Evolutionary conservation across 1,140 invertebrate genomes (phyloP).

Genomic region (Drosophila trapezifrons): DNA sequence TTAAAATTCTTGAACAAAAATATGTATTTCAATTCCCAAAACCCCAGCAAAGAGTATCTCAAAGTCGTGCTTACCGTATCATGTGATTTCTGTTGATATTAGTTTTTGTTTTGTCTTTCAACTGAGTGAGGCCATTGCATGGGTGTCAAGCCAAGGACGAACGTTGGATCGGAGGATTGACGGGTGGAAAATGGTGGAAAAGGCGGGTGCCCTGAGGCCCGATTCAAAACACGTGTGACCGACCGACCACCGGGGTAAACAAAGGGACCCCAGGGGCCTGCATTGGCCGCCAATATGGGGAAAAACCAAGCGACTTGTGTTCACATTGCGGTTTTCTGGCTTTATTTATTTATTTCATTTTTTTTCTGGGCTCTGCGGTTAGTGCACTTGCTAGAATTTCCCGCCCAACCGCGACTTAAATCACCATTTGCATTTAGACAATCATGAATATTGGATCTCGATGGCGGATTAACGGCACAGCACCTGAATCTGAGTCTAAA

Average conservation of each 20-base stretch:
- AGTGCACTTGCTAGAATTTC: conserved; percentile 22
- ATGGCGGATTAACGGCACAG: conserved; percentile 10
- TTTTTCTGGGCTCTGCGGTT: conserved; percentile 7
- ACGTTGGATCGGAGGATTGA: not conserved
- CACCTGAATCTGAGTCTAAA: not conserved
- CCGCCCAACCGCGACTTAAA: conserved; percentile 14
- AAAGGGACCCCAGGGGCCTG: not conserved
- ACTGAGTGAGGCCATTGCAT: not conserved
- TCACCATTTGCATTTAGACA: conserved; percentile 28
- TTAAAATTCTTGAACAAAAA: too few species aligned
- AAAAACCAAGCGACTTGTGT: conserved; percentile 32
- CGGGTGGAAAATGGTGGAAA: not conserved
- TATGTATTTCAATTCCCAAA: not conserved
- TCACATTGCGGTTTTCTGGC: conserved; percentile 5
- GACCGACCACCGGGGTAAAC: not conserved
- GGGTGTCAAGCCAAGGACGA: conserved; percentile 30
- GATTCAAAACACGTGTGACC: conserved; percentile 9
- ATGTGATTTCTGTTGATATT: conserved; percentile 6
- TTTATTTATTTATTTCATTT: conserved; percentile 16
- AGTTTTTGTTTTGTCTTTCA: conserved; percentile 10
- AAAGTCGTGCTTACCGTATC: not conserved
- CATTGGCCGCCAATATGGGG: conserved; percentile 28
- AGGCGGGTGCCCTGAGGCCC: not conserved
- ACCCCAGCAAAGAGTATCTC: not conserved
- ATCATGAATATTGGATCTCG: conserved; percentile 37